These are phyloP conservation scores for Perca schrenkii DNA, from an alignment of 2,113 vertebrate species.

Conservation along the genomic window DNA sequence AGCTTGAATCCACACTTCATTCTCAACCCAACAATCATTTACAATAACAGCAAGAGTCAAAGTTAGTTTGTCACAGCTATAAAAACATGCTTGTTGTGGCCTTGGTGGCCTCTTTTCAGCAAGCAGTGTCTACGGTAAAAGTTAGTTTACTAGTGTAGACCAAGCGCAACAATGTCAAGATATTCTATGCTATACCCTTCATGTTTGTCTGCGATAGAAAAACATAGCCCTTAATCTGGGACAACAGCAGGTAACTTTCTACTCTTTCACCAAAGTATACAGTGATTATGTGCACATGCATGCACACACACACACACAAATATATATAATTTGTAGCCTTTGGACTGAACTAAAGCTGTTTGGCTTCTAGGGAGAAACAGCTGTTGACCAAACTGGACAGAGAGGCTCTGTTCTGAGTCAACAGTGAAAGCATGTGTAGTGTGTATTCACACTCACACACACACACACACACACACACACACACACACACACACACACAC, in stretches of 20 bases:
- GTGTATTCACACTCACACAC: conserved; percentile 27
- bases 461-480: conserved; percentile 18
- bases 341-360: conserved; percentile 57
- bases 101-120: not conserved
- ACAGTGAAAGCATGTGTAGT: conserved; percentile 50
- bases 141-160: not conserved
- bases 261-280: conserved; percentile 25
- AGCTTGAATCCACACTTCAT: not conserved
- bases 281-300: conserved; percentile 26
- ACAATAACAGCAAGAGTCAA: not conserved
- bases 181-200: not conserved
- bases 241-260: conserved; percentile 40
- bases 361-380: conserved; percentile 66
- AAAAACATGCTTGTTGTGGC: not conserved
- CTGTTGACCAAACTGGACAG: conserved; percentile 68
- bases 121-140: not conserved
- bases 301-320: not conserved
- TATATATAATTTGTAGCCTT: conserved; percentile 46
- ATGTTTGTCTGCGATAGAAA: conserved; percentile 18
- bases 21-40: not conserved
- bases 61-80: not conserved
- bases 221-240: conserved; percentile 31
- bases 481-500: conserved; percentile 23
- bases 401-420: conserved; percentile 52
- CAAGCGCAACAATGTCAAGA: not conserved